Base-by-base conservation (phyloP, 2,797 vertebrate genomes). In the Galagoides demidoff region DNA sequence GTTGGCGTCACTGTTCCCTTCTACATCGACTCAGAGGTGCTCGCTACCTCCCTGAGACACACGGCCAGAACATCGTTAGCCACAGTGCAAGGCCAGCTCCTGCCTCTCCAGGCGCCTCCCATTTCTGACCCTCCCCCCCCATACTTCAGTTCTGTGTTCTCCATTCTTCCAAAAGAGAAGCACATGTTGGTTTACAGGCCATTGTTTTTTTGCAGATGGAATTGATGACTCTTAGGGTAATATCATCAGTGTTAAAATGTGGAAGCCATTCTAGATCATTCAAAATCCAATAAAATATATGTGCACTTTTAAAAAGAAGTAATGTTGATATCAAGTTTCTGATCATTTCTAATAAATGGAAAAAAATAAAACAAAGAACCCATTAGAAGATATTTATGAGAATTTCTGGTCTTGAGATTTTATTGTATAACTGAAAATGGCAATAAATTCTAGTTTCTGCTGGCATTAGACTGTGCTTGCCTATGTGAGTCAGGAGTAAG, bases 301-400 rank as follows among this genome's bases (percentile, higher is more conserved):
- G 37, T 13, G 19, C 5, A 34, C 31, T 81, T 92, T 84, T 31
- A 94, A 85, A 85, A 86, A 59, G 39, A 79, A n/a, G 25, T n/a
- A 43, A 90, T 9, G 13, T 12, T 34, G 63, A 55, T 45, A 78
- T 78, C 37, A 64, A 70, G 52, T 93, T 61, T 88, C 88, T n/a
- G 49, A 71, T 64, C n/a, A 81, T 61, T 84, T 66, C 66, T 86
- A 95, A 92, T 39, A 81, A 91, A 45, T 8, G 43, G 7, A 45
- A 55, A 20, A 43, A 93, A 85, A 63, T 8, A 66, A 92, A 68
- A 71, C 66, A 39, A 55, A 90, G 85, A 77, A 57, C 20, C 79
- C 61, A 90, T 74, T 82, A 93, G 84, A 85, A 89, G 66, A 81
- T 17, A 27, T 13, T 96, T 45, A 61, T 14, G 94, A 96, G 81